Evolutionary conservation across 1,140 invertebrate genomes (phyloP), one percentile per base, ranked within the genome.

Genomic region (Acromyrmex echinatior): DNA sequence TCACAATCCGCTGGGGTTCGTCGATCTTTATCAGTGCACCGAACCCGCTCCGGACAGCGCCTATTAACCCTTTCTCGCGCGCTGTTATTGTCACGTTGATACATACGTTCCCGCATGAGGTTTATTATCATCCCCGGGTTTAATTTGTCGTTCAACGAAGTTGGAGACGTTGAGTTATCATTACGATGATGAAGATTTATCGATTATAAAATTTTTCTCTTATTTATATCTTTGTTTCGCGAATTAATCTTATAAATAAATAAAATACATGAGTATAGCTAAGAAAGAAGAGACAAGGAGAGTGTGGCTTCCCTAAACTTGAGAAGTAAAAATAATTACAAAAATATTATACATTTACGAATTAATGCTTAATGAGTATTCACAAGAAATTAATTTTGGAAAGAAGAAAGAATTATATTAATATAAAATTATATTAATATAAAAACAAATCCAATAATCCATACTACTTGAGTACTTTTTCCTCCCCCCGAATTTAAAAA

Each of bases 11-110:
- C 18, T n/a, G 39, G 70, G 39, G 80, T 84, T 84, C 70, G 80
- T 84, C 80, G 80, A 84, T 84, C 80, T 84, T 84, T 39, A 84
- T 84, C 80, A 76, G 56, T 45, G 70, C 80, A 51, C 53, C 68
- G 79, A 82, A 84, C 68, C 68, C 56, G 66, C 14, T 6, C 68
- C 70, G 80, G 70, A 74, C 70, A 74, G n/a, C 25, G 9, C 35
- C 12, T 25, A 74, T 81, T 35, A 70, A 70, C 65, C 65, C 31
- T 28, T 25, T 58, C 45, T 35, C 12, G 71, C 28, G 18, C 25
- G 74, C 21, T 16, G 39, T 78, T 66, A 39, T 66, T 66, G 25
- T 79, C 45, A 66, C 39, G 21, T 45, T 63, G 28, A 60, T 39
- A 58, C 31, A 74, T 39, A 35, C 31, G 39, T 63, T 16, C 56